Conservation (phyloP, 1,140 invertebrate species). For the Aphis craccivora region DNA sequence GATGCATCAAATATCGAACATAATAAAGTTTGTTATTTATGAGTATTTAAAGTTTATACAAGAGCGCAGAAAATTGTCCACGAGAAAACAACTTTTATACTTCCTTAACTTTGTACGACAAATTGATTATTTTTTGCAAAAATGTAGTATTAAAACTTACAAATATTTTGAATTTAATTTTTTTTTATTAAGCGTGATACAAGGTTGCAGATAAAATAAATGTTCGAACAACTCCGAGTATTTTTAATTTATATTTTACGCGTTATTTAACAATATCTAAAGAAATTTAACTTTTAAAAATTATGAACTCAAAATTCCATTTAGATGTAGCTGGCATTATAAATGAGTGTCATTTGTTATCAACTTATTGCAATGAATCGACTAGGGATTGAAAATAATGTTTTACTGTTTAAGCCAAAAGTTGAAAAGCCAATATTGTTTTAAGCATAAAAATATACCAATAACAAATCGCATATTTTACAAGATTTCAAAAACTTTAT, state of each 20-base stretch:
- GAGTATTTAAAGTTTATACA: constrained; percentile 7
- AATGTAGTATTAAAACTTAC: neutral
- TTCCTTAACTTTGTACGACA: neutral
- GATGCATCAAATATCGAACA: neutral
- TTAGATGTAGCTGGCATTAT: neutral
- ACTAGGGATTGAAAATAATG: neutral
- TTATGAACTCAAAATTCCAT: neutral
- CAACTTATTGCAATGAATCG: neutral
- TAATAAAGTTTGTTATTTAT: constrained; percentile 19
- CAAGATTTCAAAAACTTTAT: constrained; percentile 39
- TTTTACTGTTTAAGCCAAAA: neutral
- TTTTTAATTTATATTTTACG: constrained; percentile 12
- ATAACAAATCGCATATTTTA: constrained; percentile 5
- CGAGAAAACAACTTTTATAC: neutral
- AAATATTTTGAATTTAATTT: neutral
- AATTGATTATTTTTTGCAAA: neutral
- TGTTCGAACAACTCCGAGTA: neutral
- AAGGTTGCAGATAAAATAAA: neutral
- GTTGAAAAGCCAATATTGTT: constrained; percentile 16
- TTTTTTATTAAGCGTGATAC: neutral
- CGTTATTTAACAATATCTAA: neutral
- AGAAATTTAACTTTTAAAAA: constrained; percentile 2
- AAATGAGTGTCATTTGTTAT: neutral
- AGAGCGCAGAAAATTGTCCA: neutral
- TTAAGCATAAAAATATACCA: constrained; percentile 13